Conservation (phyloP, 1,140 invertebrate species). For the Acyrthosiphon pisum region DNA sequence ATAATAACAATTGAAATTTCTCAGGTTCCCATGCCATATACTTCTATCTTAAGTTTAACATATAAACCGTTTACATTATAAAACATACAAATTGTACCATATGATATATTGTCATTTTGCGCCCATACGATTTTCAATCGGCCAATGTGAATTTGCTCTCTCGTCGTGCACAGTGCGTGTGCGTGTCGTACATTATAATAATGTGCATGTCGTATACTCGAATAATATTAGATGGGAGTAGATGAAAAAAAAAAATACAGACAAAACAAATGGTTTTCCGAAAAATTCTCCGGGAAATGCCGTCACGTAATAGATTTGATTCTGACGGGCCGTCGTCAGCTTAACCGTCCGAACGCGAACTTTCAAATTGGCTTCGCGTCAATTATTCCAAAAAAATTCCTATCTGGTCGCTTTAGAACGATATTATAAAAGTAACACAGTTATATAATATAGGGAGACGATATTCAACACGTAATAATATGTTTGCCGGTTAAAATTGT, state of each 20-base stretch:
- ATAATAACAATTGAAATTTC: neutral
- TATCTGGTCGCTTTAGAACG: neutral
- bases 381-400: neutral
- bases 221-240: neutral
- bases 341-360: neutral
- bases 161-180: neutral
- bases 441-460: neutral
- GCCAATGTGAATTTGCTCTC: neutral
- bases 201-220: neutral
- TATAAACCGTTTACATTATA: neutral
- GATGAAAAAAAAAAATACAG: neutral
- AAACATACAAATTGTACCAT: neutral
- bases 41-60: too few relatives aligned
- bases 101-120: neutral
- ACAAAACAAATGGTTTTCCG: neutral
- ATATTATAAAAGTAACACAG: neutral
- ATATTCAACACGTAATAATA: neutral
- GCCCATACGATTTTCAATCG: constrained; percentile 6
- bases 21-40: too few relatives aligned
- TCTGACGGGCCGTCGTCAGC: neutral
- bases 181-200: constrained; percentile 8
- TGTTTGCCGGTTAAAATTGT: neutral
- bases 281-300: neutral
- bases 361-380: neutral
- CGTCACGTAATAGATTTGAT: constrained; percentile 34